Conservation (phyloP, 1,140 invertebrate species). For the Amyelois transitella region DNA sequence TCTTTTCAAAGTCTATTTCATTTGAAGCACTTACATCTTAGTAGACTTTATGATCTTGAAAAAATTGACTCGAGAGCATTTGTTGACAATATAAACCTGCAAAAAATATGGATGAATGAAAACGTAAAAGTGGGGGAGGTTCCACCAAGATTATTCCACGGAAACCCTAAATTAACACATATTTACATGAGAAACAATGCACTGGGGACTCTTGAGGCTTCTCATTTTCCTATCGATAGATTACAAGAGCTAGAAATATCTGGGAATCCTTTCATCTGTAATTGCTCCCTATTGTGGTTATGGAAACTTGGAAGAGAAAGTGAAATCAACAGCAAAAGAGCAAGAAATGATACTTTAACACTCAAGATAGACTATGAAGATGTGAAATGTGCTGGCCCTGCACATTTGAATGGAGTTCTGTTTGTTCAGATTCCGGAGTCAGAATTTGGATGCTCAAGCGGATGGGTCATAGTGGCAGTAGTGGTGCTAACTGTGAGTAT, state of each 20-base stretch:
- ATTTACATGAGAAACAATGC: conserved; percentile 83
- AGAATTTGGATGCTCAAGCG: conserved; percentile 76
- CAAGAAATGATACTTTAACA: conserved; percentile 50
- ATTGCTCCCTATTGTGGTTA: conserved; percentile 90
- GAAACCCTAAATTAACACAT: conserved; percentile 82
- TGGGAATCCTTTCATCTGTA: conserved; percentile 89
- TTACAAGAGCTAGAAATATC: conserved; percentile 81
- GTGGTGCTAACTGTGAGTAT: conserved; percentile 75
- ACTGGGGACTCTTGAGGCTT: conserved; percentile 82
- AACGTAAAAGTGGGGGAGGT: conserved; percentile 82
- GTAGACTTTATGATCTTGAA: conserved; percentile 78
- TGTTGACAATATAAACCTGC: conserved; percentile 88
- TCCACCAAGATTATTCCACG: conserved; percentile 83
- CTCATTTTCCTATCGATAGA: conserved; percentile 86
- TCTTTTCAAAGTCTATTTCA: conserved; percentile 88
- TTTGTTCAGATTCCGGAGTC: conserved; percentile 75
- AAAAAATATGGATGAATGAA: conserved; percentile 84
- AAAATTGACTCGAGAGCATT: conserved; percentile 84
- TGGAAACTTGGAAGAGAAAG: conserved; percentile 82
- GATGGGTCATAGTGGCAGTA: conserved; percentile 75
- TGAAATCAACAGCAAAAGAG: conserved; percentile 53
- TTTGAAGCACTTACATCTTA: conserved; percentile 82
- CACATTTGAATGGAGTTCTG: conserved; percentile 64
- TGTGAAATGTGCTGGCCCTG: conserved; percentile 74
- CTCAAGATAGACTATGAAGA: conserved; percentile 71